Percentiles rank a stretch among this genome's conserved stretches.
These are phyloP conservation scores for Peromyscus nudipes DNA, from an alignment of 2,797 vertebrate genomes.

Conservation along the genomic window DNA sequence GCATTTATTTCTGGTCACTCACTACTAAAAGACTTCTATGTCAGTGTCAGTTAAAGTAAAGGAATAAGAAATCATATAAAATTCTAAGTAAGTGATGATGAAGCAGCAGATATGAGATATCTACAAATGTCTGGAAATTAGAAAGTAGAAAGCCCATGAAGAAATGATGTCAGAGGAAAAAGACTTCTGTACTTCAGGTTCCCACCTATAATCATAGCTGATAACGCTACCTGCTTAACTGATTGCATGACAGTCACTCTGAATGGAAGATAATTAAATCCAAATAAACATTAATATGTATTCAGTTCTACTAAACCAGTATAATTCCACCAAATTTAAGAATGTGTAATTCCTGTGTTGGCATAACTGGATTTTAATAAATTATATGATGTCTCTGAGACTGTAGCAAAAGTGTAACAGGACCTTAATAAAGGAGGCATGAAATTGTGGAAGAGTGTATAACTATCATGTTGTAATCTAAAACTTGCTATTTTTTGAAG, in stretches of 20 bases:
- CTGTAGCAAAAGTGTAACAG: neutral
- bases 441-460: neutral
- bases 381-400: neutral
- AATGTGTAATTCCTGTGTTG: neutral
- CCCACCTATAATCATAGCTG: neutral
- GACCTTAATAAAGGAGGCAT: no score
- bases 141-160: neutral
- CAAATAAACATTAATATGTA: neutral
- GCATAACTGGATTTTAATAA: neutral
- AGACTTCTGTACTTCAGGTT: neutral
- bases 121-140: constrained; percentile 38
- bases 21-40: neutral
- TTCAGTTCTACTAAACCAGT: neutral
- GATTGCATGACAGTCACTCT: neutral
- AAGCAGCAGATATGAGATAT: neutral
- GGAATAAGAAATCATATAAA: neutral
- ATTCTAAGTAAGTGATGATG: neutral
- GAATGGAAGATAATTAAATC: neutral
- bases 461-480: neutral
- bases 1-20: neutral
- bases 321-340: neutral
- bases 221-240: neutral
- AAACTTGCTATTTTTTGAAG: neutral
- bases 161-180: neutral
- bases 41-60: neutral